Conservation (phyloP, 2,113 vertebrate species). For the Dermatemys mawii region DNA sequence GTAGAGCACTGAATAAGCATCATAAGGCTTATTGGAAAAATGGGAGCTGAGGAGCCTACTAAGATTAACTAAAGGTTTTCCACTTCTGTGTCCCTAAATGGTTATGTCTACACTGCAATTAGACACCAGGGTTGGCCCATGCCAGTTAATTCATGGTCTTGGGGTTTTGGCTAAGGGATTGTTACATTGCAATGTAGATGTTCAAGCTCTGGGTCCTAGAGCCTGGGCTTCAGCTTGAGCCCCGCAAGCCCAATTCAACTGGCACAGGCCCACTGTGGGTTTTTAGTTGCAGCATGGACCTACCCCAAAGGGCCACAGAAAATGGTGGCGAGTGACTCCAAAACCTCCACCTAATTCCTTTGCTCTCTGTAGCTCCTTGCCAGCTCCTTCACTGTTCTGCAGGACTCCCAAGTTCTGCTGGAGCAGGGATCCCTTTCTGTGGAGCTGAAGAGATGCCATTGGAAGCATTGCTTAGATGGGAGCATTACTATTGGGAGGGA, state of each 20-base stretch:
- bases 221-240: not conserved
- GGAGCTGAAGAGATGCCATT: not conserved
- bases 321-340: not conserved
- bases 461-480: not conserved
- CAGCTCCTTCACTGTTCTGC: rapidly evolving
- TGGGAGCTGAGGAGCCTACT: not conserved
- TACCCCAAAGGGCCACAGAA: not conserved
- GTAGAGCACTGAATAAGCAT: not conserved
- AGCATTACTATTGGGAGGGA: not conserved
- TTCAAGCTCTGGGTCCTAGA: not conserved
- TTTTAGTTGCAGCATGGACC: not conserved
- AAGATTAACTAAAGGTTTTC: not conserved
- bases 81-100: not conserved
- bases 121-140: not conserved
- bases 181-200: not conserved
- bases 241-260: not conserved
- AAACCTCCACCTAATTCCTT: not conserved
- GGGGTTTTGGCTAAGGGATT: not conserved
- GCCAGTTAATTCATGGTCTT: too few relatives aligned
- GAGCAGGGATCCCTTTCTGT: not conserved
- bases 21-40: not conserved
- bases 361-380: rapidly evolving
- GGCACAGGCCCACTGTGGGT: not conserved
- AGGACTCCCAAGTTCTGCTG: not conserved
- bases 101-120: not conserved